Evolutionary conservation across 2,113 vertebrate genomes (phyloP), one percentile per base, ranked within the genome.

Genomic region (Scalopus aquaticus): DNA sequence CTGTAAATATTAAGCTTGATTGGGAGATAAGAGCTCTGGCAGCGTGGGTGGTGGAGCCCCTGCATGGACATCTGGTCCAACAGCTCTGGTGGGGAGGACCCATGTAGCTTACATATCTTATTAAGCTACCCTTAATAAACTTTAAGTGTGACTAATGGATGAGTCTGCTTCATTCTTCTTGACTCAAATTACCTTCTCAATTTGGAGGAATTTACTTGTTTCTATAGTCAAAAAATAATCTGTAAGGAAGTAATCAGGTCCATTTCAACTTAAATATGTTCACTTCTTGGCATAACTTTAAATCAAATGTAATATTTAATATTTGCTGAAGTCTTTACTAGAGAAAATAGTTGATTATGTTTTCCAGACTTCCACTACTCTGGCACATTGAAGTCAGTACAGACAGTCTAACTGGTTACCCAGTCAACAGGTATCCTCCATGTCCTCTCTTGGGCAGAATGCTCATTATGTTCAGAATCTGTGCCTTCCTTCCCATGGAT

Each of bases 401-500:
- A 37, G 86, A 56, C 60, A 26, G 2, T 11, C 16, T 15, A 28
- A 19, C 3, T 56, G 73, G 0, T 11, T 30, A n/a, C 30, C 5
- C 3, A 13, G 16, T 37, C 4, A 42, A 2, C 0, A 49, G 5
- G 87, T 5, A 9, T 58, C 54, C 62, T 65, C 5, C 3, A 11
- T 9, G 3, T 44, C 5, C 1, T 84, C 3, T 51, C 9, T 51
- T 67, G 26, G 44, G 32, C 32, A 30, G 42, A 72, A 44, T 58
- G 6, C 9, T 7, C 17, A 15, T n/a, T 60, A 15, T 10, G 24
- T 28, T 69, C 10, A 28, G 35, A 9, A 67, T 9, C 26, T 9
- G 9, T 3, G 19, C 3, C 17, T 9, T 10, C 9, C 30, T 39
- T 0, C 9, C 1, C 22, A 2, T 0, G 32, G 24, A 44, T 2